Percentiles rank a stretch among this genome's conserved stretches.
Conservation (phyloP, 1,140 invertebrate species). For the Drosophila carrolli region DNA sequence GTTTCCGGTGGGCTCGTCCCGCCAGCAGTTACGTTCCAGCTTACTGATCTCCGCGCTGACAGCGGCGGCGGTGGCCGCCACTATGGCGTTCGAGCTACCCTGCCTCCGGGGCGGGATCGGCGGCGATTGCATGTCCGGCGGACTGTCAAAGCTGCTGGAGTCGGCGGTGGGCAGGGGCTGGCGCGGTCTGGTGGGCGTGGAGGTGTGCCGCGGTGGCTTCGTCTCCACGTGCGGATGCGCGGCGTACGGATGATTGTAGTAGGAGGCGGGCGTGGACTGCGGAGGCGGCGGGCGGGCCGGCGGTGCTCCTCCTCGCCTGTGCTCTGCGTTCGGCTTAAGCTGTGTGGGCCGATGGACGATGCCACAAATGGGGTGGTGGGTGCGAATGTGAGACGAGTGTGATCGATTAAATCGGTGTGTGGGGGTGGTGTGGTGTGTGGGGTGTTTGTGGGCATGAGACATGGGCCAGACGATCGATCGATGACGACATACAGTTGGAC, state of each 20-base stretch:
- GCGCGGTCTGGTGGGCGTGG: conserved; percentile 54
- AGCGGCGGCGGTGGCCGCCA: conserved; percentile 73
- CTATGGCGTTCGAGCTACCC: conserved; percentile 59
- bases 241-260: conserved; percentile 80
- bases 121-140: conserved; percentile 81
- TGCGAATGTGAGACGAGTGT: conserved; percentile 23
- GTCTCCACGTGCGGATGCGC: conserved; percentile 46
- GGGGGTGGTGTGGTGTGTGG: conserved; percentile 24
- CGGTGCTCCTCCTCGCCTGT: conserved; percentile 50
- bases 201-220: conserved; percentile 61
- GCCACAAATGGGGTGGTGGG: conserved; percentile 27
- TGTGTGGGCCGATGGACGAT: conserved; percentile 41
- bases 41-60: conserved; percentile 74
- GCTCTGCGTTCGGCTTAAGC: conserved; percentile 77
- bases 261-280: conserved; percentile 49
- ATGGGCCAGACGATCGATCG: conserved; percentile 51
- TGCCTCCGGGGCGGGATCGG: conserved; percentile 79
- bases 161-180: conserved; percentile 56
- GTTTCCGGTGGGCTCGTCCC: conserved; percentile 49
- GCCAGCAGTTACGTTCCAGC: conserved; percentile 77
- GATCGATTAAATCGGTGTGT: conserved; percentile 14
- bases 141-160: conserved; percentile 69
- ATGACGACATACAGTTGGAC: conserved; percentile 47
- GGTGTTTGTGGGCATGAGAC: conserved; percentile 32
- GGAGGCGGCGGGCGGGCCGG: conserved; percentile 76